Base-by-base conservation (phyloP, 2,888 invertebrate species). In the Eupithecia abbreviata region DNA sequence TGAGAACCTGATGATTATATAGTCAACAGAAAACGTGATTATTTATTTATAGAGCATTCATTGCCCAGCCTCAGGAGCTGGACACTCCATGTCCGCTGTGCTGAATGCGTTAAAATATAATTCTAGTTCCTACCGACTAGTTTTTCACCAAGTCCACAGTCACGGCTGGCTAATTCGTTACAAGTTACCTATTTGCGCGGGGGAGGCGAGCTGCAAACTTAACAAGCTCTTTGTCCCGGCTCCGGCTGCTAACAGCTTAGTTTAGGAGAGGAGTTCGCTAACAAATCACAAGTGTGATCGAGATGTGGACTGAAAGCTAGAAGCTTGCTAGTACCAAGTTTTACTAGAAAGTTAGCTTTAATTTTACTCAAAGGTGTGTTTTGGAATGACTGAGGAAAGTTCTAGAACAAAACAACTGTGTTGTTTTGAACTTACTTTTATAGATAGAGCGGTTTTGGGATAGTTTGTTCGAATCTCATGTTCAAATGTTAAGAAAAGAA, bases 181-280 rank as follows among this genome's bases (percentile, higher is more conserved):
- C 89, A 88, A 88, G 90, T 89, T 87, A 88, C 84, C 89, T 90
- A 90, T 91, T 91, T 90, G 90, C 87, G 85, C 86, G 82, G 80
- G 81, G 80, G 85, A 89, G 85, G 85, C 84, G 89, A 87, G 80
- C 87, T 88, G 91, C 87, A 89, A 91, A 89, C 89, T 90, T 89
- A 90, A 91, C 90, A 88, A 85, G 87, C 87, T 86, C 86, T 87
- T 87, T 88, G 85, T 87, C 84, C 84, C 81, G 83, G 81, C 82
- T 84, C 87, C 86, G 85, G 84, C 85, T 86, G 84, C 84, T 86
- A 87, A 86, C 87, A 82, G 86, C 83, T 79, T 78, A 74, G 62
- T 62, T 62, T 18, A 62, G 62, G 62, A 55, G 78, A 72, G 82
- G 78, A 82, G 81, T 83, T 82, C 80, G 80, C 85, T 84, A 84